Evolutionary conservation across 2,797 vertebrate genomes (phyloP).

Genomic region (Pangasius sanitwongsei): DNA sequence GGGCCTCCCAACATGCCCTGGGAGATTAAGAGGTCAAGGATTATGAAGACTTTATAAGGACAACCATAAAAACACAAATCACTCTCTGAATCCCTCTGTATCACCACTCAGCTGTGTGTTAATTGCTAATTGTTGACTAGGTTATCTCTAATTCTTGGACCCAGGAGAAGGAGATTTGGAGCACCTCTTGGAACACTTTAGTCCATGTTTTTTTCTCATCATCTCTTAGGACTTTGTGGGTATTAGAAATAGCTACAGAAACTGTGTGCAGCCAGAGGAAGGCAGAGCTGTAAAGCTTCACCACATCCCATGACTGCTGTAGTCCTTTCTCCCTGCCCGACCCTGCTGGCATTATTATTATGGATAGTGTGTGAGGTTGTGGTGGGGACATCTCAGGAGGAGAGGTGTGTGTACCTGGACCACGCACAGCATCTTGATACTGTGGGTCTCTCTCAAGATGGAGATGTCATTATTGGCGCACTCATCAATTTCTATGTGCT

Average conservation of each 20-base stretch:
- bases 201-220: constrained; percentile 32
- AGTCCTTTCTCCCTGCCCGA: background rate
- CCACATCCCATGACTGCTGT: constrained; percentile 35
- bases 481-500: constrained; percentile 69
- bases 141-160: constrained; percentile 46
- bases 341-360: constrained; percentile 28
- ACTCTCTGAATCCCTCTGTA: background rate
- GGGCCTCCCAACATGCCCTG: background rate
- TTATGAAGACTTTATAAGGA: background rate
- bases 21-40: background rate
- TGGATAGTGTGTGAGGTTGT: constrained; percentile 21
- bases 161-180: constrained; percentile 31
- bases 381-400: constrained; percentile 11
- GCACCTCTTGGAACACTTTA: constrained; percentile 9
- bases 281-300: constrained; percentile 3
- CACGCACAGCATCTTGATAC: constrained; percentile 35
- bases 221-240: constrained; percentile 43
- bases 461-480: constrained; percentile 74
- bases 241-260: constrained; percentile 45
- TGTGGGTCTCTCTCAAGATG: constrained; percentile 70
- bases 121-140: constrained; percentile 37
- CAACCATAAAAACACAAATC: background rate
- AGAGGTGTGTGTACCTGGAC: constrained; percentile 57
- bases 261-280: background rate
- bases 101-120: constrained; percentile 33